Base-by-base conservation (phyloP, 2,888 invertebrate species). In the Tenthredo mesomela region DNA sequence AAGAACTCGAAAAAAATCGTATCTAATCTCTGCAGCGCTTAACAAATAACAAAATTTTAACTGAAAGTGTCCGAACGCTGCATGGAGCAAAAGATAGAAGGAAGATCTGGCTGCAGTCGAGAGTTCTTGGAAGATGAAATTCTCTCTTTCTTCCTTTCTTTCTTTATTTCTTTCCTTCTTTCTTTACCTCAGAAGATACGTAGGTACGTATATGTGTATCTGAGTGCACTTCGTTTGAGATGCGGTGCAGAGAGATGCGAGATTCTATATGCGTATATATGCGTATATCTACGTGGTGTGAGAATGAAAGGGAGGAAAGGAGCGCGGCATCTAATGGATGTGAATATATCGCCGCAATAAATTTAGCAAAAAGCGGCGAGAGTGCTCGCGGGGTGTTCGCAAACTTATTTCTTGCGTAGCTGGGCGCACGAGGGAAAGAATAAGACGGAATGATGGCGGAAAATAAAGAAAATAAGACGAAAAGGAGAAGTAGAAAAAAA, bases 261-360 rank as follows among this genome's bases (percentile, higher is more conserved):
- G 12, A 88, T 37, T 37, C 37, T 37, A 37, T 37, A 37, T 88
- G 87, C 87, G 86, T 84, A 85, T 87, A 85, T 87, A 87, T 88
- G 88, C 87, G 88, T 88, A 88, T 88, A 88, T 88, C 78, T 85
- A 50, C 82, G 65, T 84, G 84, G 65, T 29, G 75, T 21, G 73
- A 65, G 50, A 54, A 77, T 77, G 80, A 58, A 85, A 47, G 40
- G 50, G 15, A 73, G 21, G 89, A 91, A 90, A 89, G 90, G 90
- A 90, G 89, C 89, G 89, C 89, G 90, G 89, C 91, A 90, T 92
- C 93, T 92, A 93, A 93, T 93, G 93, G 93, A 93, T 91, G 93
- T 90, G 93, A 93, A 93, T 93, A 93, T 93, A 93, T 93, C 91
- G 92, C 91, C 65, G 93, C 90, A 92, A 93, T 93, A 93, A 93